These are phyloP conservation scores for Melanerpes aurifrons DNA, from an alignment of 2,113 vertebrate genomes.

Conservation along the genomic window DNA sequence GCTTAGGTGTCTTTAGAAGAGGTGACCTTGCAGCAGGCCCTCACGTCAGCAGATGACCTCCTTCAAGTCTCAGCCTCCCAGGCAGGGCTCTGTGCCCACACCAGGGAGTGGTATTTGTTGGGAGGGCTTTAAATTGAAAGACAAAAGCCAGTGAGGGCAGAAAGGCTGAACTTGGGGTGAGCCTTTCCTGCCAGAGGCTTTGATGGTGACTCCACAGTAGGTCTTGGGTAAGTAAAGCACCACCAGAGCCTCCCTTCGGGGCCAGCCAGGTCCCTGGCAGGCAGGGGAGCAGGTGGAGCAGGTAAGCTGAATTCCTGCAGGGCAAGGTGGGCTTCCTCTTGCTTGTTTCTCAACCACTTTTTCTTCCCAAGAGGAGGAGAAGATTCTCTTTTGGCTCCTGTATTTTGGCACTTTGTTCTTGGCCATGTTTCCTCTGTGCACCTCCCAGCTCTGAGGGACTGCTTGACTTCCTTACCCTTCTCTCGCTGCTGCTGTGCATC, in stretches of 20 bases:
- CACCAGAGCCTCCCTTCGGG: not conserved
- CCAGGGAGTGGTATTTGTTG: rapidly evolving
- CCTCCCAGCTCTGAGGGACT: conserved; percentile 28
- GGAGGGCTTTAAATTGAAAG: not conserved
- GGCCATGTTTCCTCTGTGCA: conserved; percentile 23
- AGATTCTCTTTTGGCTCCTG: conserved; percentile 5
- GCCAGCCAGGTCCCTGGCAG: not conserved
- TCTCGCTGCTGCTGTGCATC: conserved; percentile 50
- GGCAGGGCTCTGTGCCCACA: not conserved
- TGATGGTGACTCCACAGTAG: not conserved
- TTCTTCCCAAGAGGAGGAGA: not conserved
- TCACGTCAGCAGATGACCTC: not conserved
- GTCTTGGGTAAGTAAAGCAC: not conserved
- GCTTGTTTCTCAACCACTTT: not conserved
- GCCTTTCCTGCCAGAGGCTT: not conserved
- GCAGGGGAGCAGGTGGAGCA: not conserved
- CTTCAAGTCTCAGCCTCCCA: not conserved
- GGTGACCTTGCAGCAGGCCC: not conserved
- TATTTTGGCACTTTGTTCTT: conserved; percentile 16
- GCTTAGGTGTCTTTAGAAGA: not conserved
- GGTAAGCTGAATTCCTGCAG: not conserved
- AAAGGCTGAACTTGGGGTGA: not conserved
- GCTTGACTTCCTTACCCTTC: conserved; percentile 74
- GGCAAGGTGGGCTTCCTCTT: not conserved
- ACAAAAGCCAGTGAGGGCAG: not conserved